Evolutionary conservation across 2,797 vertebrate genomes (phyloP), one percentile per base, ranked within the genome.

Genomic region (Catamblyrhynchus diadema): DNA sequence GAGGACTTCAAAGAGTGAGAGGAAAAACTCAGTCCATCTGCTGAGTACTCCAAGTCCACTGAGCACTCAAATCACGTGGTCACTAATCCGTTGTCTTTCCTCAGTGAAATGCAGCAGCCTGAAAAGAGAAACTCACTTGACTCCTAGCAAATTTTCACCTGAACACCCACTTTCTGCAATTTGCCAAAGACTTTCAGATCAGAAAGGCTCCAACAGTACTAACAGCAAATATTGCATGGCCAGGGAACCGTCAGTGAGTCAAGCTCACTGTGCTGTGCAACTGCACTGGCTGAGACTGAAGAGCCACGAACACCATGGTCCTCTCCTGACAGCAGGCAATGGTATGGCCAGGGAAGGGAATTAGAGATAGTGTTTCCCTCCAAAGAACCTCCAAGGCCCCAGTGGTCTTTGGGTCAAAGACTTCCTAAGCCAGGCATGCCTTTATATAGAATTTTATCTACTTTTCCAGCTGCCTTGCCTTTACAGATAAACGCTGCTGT

Each of bases 221-320:
- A 53, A 67, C 9, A 71, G 80, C 1, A 13, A 81, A 72, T 32
- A 50, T 12, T 22, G 25, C 18, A 44, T 14, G 37, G 51, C 10
- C 3, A 2, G 54, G 9, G 35, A 81, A 32, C 5, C 51, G 47
- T 28, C 22, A 53, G 2, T 3, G 33, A 86, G 28, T 61, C 61
- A 78, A 23, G 27, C 14, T 51, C 70, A 20, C 39, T 12, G 5
- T 32, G 45, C 86, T 67, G 9, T 5, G 6, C 21, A 39, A 14
- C 12, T 62, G 53, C 45, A n/a, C 37, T 45, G 70, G 5, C 73
- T 90, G 45, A 35, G 37, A 41, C 7, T 6, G 3, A 72, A 79
- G 59, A 60, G 23, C 62, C 45, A 64, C 0, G 0, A 30, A 20
- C n/a, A 30, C 12, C 78, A 20, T 0, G 1, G n/a, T 61, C 21